Evolutionary conservation across 1,140 invertebrate species (phyloP), one percentile per base, ranked within the genome.

Genomic region (Drepana arcuata): DNA sequence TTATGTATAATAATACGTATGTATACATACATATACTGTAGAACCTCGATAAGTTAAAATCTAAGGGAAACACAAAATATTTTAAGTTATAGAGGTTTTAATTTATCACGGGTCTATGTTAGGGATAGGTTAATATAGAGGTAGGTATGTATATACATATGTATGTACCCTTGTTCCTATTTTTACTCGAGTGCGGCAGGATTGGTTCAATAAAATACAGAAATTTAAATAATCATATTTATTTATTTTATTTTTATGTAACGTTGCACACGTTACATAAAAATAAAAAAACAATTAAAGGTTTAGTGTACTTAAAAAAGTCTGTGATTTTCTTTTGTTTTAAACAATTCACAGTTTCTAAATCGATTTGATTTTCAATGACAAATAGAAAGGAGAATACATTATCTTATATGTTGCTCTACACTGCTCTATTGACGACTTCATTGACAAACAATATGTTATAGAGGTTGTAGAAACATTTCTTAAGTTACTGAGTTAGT

Each of bases 21-120:
- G n/a, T n/a, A n/a, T n/a, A n/a, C n/a, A n/a, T n/a, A n/a, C n/a
- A n/a, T n/a, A n/a, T 21, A 21, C 18, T 5, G 18, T 21, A 21
- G 18, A 21, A 21, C 18, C 9, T 21, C 9, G 23, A 18, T 27
- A 12, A 27, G 25, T 36, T 25, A 25, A 25, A 25, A n/a, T 28
- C 34, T 14, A 27, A 27, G 24, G 24, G 25, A 34, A 34, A 34
- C 31, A 34, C 31, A 34, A 34, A 34, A 34, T 34, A 34, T 34
- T 11, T 34, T 34, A 34, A 34, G 18, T 21, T 34, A 24, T 23
- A 23, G 36, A 38, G 13, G 25, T 30, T 16, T 18, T 25, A 18
- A 27, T 24, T 16, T 16, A 18, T 25, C 10, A 6, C 14, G 25
- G n/a, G n/a, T n/a, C 7, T 30, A 38, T 23, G 27, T 10, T 14